These are phyloP conservation scores for Zeus faber DNA, from an alignment of 2,113 vertebrate genomes.

Conservation along the genomic window DNA sequence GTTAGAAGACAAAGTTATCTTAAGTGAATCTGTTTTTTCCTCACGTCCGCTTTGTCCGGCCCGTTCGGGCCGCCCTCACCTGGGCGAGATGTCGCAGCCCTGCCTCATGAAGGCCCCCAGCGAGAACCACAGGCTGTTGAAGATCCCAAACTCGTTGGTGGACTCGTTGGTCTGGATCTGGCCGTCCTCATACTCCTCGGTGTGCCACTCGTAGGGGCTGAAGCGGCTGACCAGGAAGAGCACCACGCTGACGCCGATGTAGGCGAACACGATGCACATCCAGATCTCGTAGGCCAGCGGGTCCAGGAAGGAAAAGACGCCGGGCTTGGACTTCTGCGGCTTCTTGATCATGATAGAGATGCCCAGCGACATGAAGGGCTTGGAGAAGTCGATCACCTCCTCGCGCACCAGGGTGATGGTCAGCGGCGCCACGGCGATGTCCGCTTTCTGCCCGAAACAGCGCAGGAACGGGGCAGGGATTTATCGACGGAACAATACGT, in stretches of 20 bases:
- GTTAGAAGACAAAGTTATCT: too few species aligned
- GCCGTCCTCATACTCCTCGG: slow-evolving; percentile 97
- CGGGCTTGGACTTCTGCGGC: slow-evolving; percentile 98
- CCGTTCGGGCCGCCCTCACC: too few species aligned
- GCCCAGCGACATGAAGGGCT: slow-evolving; percentile 98
- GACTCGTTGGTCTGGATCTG: slow-evolving; percentile 98
- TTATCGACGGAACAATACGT: too few species aligned
- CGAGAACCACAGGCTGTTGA: slow-evolving; percentile 99
- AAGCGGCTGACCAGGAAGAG: slow-evolving; percentile 99
- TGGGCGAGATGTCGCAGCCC: slow-evolving; percentile 94
- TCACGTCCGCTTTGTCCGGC: too few species aligned
- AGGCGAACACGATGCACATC: slow-evolving; percentile 99
- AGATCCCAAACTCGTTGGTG: slow-evolving; percentile 99
- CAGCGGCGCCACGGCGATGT: slow-evolving; percentile 95
- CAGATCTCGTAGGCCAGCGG: slow-evolving; percentile 99
- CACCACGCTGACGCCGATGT: slow-evolving; percentile 99
- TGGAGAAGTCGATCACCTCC: slow-evolving; percentile 99
- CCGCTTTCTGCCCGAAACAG: slow-evolving; percentile 86
- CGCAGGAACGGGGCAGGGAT: slow-evolving; percentile 1
- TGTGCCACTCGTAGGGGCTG: slow-evolving; percentile 99
- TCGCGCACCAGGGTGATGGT: slow-evolving; percentile 98
- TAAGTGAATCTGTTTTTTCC: too few species aligned
- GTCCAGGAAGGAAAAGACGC: slow-evolving; percentile 98
- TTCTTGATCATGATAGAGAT: slow-evolving; percentile 99
- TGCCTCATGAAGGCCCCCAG: slow-evolving; percentile 95